These are phyloP conservation scores for Paedocypris sp. DNA, from an alignment of 2,113 vertebrate species.

Conservation along the genomic window DNA sequence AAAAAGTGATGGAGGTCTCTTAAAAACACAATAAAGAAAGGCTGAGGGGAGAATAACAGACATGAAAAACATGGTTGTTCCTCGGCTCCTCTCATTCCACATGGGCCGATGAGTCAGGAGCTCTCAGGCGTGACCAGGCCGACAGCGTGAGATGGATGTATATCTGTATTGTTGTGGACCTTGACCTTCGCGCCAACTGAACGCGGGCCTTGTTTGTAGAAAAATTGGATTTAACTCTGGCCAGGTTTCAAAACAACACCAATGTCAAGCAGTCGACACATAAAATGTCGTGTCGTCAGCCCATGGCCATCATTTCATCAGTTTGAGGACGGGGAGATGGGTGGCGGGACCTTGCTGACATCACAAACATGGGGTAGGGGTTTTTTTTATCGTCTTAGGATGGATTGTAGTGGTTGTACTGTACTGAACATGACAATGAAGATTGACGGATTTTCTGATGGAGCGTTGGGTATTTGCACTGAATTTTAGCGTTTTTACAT, in stretches of 20 bases:
- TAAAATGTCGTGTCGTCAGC: neutral
- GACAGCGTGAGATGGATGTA: constrained; percentile 19
- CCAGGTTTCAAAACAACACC: neutral
- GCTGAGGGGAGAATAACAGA: constrained; percentile 35
- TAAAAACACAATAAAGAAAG: constrained; percentile 39
- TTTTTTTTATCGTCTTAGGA: too few relatives aligned
- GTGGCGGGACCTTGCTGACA: neutral
- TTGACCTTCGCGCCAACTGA: constrained; percentile 25
- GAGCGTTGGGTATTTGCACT: too few relatives aligned
- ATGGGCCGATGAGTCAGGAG: constrained; percentile 20
- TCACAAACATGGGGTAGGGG: neutral
- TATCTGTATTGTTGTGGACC: constrained; percentile 2
- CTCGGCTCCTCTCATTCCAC: constrained; percentile 15
- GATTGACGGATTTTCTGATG: too few relatives aligned
- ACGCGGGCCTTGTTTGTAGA: neutral
- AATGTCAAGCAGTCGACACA: neutral
- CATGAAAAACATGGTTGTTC: constrained; percentile 39
- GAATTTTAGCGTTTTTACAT: too few relatives aligned
- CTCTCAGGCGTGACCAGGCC: constrained; percentile 26
- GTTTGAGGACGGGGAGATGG: neutral
- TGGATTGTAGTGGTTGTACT: too few relatives aligned
- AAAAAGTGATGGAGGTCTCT: constrained; percentile 48
- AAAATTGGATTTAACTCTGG: constrained; percentile 6
- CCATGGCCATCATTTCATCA: too few relatives aligned
- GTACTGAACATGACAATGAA: too few relatives aligned